Evolutionary conservation across 1,140 invertebrate genomes (phyloP).

Genomic region (Hesperophylax magnus): DNA sequence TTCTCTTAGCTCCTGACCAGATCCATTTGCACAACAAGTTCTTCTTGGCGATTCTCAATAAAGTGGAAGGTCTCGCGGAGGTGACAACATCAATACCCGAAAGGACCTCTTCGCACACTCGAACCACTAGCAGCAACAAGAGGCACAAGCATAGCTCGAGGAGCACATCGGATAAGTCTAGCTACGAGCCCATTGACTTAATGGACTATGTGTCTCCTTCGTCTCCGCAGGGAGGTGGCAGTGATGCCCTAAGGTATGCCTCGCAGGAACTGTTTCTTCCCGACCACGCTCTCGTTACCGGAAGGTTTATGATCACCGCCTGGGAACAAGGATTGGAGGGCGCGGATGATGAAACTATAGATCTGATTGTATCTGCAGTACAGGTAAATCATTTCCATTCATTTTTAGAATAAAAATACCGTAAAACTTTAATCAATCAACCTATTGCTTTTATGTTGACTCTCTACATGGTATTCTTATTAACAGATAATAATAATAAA

Average conservation of each 20-base stretch:
- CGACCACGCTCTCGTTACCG: conserved; percentile 82
- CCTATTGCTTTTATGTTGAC: too few relatives aligned
- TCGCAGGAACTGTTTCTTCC: conserved; percentile 80
- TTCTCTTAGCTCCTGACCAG: conserved; percentile 78
- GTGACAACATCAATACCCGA: conserved; percentile 68
- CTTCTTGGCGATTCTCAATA: conserved; percentile 83
- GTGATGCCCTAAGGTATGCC: conserved; percentile 69
- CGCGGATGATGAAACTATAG: conserved; percentile 82
- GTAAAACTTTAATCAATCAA: too few relatives aligned
- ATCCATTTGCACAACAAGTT: conserved; percentile 89
- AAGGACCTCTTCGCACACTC: conserved; percentile 7
- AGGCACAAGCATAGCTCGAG: conserved; percentile 73
- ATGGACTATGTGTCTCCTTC: conserved; percentile 69
- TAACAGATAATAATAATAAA: too few relatives aligned
- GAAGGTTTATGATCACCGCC: conserved; percentile 83
- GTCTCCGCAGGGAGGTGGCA: conserved; percentile 65
- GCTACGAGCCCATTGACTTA: conserved; percentile 75
- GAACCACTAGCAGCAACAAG: conserved; percentile 66
- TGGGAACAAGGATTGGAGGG: conserved; percentile 87
- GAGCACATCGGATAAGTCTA: conserved; percentile 75
- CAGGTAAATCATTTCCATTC: conserved; percentile 66
- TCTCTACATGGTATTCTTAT: too few relatives aligned
- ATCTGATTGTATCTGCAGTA: conserved; percentile 81
- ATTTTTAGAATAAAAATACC: too few relatives aligned
- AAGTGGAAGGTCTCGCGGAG: conserved; percentile 78